These are phyloP conservation scores for Hepsetus odoe DNA, from an alignment of 2,113 vertebrate genomes.

Conservation along the genomic window DNA sequence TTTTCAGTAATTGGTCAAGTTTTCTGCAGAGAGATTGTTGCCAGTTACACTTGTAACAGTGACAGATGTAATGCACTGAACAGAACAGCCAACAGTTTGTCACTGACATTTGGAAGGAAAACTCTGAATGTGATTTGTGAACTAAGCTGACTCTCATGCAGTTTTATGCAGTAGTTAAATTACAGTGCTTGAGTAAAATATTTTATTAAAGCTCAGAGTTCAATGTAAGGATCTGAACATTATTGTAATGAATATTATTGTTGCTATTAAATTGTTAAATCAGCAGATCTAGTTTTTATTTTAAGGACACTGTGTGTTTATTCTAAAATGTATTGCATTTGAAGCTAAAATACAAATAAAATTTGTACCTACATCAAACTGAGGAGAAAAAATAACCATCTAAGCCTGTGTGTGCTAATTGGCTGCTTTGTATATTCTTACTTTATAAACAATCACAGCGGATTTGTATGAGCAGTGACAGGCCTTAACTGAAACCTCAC, in stretches of 20 bases:
- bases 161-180: background rate
- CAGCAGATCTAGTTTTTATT: background rate
- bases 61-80: background rate
- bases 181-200: background rate
- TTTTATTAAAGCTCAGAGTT: background rate
- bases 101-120: background rate
- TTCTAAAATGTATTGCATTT: too few species aligned
- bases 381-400: background rate
- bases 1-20: background rate
- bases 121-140: background rate
- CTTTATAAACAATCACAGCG: conserved; percentile 35
- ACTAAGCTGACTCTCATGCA: background rate
- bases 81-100: background rate
- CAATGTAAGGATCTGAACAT: background rate
- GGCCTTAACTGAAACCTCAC: conserved; percentile 37
- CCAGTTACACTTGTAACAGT: background rate
- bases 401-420: conserved; percentile 1
- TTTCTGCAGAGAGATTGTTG: background rate
- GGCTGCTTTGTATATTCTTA: conserved; percentile 3
- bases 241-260: background rate
- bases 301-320: too few species aligned
- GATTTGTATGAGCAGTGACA: conserved; percentile 32
- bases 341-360: background rate
- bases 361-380: background rate
- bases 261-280: background rate